phyloP scores from a whole-genome alignment of 2,888 invertebrate species.

The Harpalus rubripes region DNA sequence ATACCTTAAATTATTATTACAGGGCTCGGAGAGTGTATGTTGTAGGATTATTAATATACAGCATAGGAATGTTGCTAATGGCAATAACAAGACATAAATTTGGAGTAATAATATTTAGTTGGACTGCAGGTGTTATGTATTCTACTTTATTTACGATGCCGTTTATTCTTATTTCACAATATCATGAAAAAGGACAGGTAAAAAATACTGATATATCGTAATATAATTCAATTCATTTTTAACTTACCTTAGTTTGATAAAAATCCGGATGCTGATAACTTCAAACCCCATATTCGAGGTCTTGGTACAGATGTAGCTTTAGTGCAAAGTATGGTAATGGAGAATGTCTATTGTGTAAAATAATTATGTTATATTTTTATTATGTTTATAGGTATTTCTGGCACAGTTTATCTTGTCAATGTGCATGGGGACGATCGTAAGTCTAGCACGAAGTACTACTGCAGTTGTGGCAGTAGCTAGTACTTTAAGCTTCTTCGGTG shows the following conservation, averaged over 20 bases:
- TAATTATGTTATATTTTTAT: neutral
- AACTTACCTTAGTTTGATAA: conserved; percentile 80
- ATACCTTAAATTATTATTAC: conserved; percentile 75
- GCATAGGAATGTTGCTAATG: conserved; percentile 93
- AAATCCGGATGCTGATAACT: conserved; percentile 70
- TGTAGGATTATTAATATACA: conserved; percentile 92
- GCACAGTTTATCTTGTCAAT: conserved; percentile 95
- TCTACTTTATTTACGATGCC: conserved; percentile 99
- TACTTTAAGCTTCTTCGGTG: conserved; percentile 90
- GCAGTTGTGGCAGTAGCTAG: conserved; percentile 93
- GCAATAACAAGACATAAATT: conserved; percentile 87
- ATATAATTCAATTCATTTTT: no score
- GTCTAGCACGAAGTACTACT: conserved; percentile 89
- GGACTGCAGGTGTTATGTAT: conserved; percentile 98
- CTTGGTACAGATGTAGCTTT: conserved; percentile 97
- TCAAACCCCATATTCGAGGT: conserved; percentile 85
- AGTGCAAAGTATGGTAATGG: conserved; percentile 90
- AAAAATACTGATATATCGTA: conserved; percentile 70
- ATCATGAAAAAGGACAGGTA: conserved; percentile 94
- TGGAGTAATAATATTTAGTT: conserved; percentile 92
- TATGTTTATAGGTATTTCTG: conserved; percentile 81
- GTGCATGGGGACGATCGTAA: conserved; percentile 91
- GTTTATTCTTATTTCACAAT: conserved; percentile 94
- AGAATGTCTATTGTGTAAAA: neutral
- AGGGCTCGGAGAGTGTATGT: conserved; percentile 94